These are phyloP conservation scores for Gambusia affinis DNA, from an alignment of 2,113 vertebrate species.

Conservation along the genomic window DNA sequence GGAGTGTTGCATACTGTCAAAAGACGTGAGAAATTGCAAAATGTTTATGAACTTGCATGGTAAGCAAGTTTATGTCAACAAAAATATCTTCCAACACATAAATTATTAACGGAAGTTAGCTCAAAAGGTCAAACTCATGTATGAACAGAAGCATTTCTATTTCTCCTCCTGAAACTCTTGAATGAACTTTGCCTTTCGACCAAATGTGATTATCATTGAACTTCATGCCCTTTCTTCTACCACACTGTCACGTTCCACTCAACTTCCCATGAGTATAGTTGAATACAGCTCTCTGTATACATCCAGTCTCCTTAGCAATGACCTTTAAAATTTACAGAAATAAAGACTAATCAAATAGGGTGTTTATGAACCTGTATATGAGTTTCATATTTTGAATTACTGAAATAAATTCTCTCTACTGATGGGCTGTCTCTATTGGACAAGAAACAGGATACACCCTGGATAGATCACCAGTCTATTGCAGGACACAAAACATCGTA, in stretches of 20 bases:
- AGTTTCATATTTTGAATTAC: not conserved
- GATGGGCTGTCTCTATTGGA: not conserved
- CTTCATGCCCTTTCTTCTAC: not conserved
- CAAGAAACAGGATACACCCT: not conserved
- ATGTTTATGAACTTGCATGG: not conserved
- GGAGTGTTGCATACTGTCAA: not conserved
- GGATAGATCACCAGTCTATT: not conserved
- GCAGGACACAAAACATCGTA: not conserved
- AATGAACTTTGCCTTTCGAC: not conserved
- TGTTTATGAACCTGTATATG: not conserved
- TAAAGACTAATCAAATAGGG: not conserved
- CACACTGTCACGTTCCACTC: not conserved
- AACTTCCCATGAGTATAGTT: not conserved
- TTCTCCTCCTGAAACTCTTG: not conserved
- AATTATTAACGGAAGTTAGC: not conserved
- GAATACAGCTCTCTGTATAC: not conserved
- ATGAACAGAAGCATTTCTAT: not conserved
- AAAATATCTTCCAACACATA: not conserved
- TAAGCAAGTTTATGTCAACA: not conserved
- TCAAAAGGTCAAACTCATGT: not conserved
- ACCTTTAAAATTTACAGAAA: not conserved
- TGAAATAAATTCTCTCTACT: not conserved
- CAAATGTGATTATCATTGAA: not conserved
- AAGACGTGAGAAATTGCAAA: not conserved
- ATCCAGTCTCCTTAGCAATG: not conserved